These are phyloP conservation scores for Montipora capricornis DNA, from an alignment of 64 coral and sea anemone species.

Conservation along the genomic window DNA sequence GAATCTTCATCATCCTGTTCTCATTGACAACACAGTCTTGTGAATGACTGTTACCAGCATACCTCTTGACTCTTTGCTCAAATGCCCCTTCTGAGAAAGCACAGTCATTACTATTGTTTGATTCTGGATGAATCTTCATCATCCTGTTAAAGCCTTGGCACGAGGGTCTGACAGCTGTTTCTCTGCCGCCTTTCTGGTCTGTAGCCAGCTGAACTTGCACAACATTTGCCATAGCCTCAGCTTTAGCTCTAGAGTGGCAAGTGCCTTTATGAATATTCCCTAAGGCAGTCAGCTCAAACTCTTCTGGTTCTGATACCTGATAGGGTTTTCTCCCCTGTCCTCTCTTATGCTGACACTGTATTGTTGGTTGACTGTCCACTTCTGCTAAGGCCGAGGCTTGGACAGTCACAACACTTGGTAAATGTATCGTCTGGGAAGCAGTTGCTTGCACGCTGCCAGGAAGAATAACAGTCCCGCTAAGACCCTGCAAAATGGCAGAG, in stretches of 20 bases:
- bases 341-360: slow-evolving; percentile 28
- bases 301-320: slow-evolving; percentile 12
- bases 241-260: slow-evolving; percentile 25
- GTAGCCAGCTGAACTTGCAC: slow-evolving; percentile 65
- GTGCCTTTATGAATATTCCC: slow-evolving; percentile 48
- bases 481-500: background rate
- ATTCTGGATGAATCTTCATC: slow-evolving; percentile 7
- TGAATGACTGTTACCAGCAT: background rate
- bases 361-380: slow-evolving; percentile 33
- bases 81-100: background rate
- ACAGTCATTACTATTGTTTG: background rate
- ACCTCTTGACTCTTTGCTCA: slow-evolving; percentile 29
- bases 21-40: slow-evolving; percentile 18
- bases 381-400: slow-evolving; percentile 81
- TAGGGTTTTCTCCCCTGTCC: slow-evolving; percentile 8
- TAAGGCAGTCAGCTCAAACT: slow-evolving; percentile 48
- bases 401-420: slow-evolving; percentile 80
- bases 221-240: slow-evolving; percentile 45
- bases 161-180: background rate
- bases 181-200: slow-evolving; percentile 31
- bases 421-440: slow-evolving; percentile 76
- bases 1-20: background rate
- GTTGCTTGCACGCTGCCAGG: slow-evolving; percentile 85
- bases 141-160: background rate
- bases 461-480: slow-evolving; percentile 65